phyloP scores from a whole-genome alignment of 2,888 invertebrate species.

The Mycalesis mineus region DNA sequence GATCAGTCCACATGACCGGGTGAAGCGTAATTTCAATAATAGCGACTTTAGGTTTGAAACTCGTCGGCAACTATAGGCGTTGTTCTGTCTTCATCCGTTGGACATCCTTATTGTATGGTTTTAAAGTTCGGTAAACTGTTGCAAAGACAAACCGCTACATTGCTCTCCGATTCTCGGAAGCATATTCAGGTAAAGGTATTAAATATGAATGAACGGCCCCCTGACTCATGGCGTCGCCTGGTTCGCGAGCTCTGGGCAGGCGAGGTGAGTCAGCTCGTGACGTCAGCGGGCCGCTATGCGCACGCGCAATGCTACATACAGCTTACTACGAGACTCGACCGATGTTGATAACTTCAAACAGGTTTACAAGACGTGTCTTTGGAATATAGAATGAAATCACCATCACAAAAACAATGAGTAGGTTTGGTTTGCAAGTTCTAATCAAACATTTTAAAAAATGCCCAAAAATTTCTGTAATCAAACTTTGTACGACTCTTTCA shows the following conservation, averaged over 20 bases:
- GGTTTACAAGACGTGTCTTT: neutral
- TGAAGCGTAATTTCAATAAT: no score
- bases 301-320: conserved; percentile 33
- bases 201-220: conserved; percentile 20
- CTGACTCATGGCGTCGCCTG: conserved; percentile 21
- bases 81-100: neutral
- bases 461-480: no score
- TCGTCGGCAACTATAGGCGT: neutral
- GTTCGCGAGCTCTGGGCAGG: conserved; percentile 16
- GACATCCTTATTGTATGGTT: neutral
- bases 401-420: neutral
- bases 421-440: no score
- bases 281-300: conserved; percentile 56
- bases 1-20: no score
- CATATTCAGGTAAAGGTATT: conserved; percentile 4
- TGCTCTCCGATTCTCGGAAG: conserved; percentile 7
- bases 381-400: neutral
- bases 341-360: neutral
- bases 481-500: no score
- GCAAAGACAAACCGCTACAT: neutral
- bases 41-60: no score
- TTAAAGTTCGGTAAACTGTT: neutral
- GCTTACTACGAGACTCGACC: neutral
- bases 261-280: conserved; percentile 37
- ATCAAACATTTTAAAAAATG: no score